phyloP scores from a whole-genome alignment of 2,888 invertebrate genomes.

The Peribatodes rhomboidaria region DNA sequence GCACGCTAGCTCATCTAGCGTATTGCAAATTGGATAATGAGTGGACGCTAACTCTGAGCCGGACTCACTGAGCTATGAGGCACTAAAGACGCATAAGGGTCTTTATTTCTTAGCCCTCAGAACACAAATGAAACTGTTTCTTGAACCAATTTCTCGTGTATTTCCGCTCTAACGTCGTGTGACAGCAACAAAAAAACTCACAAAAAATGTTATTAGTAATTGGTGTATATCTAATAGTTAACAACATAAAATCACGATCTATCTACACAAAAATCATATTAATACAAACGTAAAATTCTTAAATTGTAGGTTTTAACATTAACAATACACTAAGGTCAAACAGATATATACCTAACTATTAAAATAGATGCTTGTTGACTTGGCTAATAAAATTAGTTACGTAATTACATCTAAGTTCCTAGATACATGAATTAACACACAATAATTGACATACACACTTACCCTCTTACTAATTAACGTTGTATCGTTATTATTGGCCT shows the following conservation, averaged over 20 bases:
- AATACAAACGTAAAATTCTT: constrained; percentile 6
- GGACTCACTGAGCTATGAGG: too few species aligned
- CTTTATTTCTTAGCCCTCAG: too few species aligned
- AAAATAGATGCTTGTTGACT: constrained; percentile 13
- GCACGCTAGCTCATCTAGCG: too few species aligned
- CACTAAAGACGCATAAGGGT: too few species aligned
- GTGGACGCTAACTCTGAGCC: too few species aligned
- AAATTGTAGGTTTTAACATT: background rate
- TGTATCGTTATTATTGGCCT: too few species aligned
- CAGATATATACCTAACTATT: constrained; percentile 10
- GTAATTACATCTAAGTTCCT: background rate
- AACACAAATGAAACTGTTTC: too few species aligned
- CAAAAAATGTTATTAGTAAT: background rate
- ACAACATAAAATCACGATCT: constrained; percentile 19
- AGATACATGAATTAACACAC: constrained; percentile 2
- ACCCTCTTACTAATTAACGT: too few species aligned
- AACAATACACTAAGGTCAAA: constrained; percentile 1
- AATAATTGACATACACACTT: background rate
- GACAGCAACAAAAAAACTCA: background rate
- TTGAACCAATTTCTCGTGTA: too few species aligned
- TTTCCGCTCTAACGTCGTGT: too few species aligned
- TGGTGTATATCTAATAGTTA: constrained; percentile 7
- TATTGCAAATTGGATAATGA: too few species aligned
- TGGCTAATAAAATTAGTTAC: background rate
- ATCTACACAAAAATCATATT: constrained; percentile 4